These are phyloP conservation scores for Spizaetus ornatus DNA, from an alignment of 2,113 vertebrate species.

Conservation along the genomic window DNA sequence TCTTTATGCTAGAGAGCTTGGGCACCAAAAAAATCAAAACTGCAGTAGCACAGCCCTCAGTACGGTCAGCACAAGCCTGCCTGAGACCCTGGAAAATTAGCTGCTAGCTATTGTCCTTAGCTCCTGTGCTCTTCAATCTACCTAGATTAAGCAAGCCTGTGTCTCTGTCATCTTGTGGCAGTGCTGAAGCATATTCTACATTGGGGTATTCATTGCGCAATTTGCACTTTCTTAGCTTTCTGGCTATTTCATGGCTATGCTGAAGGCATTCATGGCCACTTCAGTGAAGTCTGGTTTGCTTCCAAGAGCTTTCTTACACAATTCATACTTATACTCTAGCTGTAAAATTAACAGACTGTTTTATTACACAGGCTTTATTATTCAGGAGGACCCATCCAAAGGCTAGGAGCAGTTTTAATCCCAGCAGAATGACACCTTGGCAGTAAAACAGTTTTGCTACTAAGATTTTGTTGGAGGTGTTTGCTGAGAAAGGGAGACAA, in stretches of 20 bases:
- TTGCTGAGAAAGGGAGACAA: background rate
- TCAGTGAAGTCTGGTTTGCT: background rate
- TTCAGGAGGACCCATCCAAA: background rate
- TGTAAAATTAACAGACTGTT: conserved; percentile 43
- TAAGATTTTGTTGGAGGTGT: background rate
- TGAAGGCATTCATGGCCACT: background rate
- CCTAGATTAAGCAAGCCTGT: background rate
- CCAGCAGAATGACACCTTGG: background rate
- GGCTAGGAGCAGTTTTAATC: background rate
- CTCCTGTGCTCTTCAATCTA: background rate
- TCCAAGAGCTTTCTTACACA: background rate
- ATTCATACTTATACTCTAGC: background rate
- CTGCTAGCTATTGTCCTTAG: background rate
- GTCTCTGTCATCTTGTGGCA: background rate
- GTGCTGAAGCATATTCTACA: background rate
- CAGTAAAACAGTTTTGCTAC: background rate
- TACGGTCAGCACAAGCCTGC: background rate
- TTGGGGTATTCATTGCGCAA: background rate
- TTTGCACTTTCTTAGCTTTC: background rate
- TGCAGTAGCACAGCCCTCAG: background rate
- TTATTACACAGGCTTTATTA: background rate
- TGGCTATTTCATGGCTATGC: background rate
- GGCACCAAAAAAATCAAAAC: background rate
- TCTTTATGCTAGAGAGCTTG: conserved; percentile 6
- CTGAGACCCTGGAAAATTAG: background rate